phyloP scores from a whole-genome alignment of 2,888 invertebrate genomes.

The Drosophila nr. perissopoda region DNA sequence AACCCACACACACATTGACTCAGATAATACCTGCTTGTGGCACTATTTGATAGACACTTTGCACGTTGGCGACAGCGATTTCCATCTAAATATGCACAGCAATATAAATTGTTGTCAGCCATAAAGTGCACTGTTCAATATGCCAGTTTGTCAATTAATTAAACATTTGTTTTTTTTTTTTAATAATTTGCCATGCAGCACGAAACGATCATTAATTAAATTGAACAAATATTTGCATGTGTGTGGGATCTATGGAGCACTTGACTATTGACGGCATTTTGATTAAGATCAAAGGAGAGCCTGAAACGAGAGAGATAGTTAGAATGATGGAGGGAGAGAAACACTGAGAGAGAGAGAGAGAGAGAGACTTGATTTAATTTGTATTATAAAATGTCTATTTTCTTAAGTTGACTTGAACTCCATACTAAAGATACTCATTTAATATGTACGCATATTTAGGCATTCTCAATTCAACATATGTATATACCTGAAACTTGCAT shows the following conservation, averaged over 20 bases:
- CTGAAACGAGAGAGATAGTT: not conserved
- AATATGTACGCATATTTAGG: not conserved
- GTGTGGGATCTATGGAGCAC: slow-evolving; percentile 24
- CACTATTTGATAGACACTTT: slow-evolving; percentile 61
- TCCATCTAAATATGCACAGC: slow-evolving; percentile 62
- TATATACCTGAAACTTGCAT: not conserved
- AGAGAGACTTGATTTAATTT: not conserved
- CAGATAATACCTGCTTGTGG: slow-evolving; percentile 48
- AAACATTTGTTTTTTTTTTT: slow-evolving; percentile 54
- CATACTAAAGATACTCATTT: not conserved
- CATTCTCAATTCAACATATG: not conserved
- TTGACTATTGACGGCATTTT: slow-evolving; percentile 21
- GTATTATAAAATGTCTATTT: not conserved
- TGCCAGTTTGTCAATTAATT: slow-evolving; percentile 76
- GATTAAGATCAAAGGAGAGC: slow-evolving; percentile 1
- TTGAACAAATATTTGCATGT: slow-evolving; percentile 30
- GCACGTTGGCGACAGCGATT: slow-evolving; percentile 77
- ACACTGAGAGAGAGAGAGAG: not conserved
- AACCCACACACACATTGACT: slow-evolving; percentile 35
- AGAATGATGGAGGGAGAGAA: not conserved
- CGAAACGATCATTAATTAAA: slow-evolving; percentile 68
- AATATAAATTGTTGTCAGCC: slow-evolving; percentile 63
- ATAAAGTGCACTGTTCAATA: slow-evolving; percentile 75
- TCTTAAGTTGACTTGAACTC: not conserved
- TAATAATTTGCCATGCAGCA: slow-evolving; percentile 66